phyloP scores from a whole-genome alignment of 2,888 invertebrate genomes.

The Uropetala carovei region DNA sequence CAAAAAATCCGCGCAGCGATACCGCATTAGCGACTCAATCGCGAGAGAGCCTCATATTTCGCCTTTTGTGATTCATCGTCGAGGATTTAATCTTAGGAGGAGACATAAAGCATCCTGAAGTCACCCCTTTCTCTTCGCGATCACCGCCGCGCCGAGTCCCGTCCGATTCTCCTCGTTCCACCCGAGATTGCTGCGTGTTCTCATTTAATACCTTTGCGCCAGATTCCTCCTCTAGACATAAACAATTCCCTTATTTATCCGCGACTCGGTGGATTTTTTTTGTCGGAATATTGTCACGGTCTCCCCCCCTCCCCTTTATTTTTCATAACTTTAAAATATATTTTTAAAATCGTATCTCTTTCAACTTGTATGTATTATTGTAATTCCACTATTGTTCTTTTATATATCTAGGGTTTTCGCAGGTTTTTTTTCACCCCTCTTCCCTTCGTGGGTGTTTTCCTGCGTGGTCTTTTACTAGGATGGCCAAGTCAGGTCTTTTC shows the following conservation, averaged over 20 bases:
- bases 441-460: too few species aligned
- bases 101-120: conserved; percentile 7
- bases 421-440: too few species aligned
- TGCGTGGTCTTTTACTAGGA: too few species aligned
- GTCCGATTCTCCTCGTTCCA: neutral
- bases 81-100: neutral
- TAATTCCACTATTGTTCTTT: too few species aligned
- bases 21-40: neutral
- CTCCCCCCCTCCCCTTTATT: too few species aligned
- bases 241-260: conserved; percentile 7
- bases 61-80: neutral
- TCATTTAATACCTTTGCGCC: neutral
- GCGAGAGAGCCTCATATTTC: neutral
- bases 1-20: neutral
- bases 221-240: neutral
- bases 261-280: neutral
- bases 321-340: too few species aligned
- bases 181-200: neutral
- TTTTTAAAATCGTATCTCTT: too few species aligned
- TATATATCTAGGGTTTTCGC: too few species aligned
- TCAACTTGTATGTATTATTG: too few species aligned
- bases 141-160: neutral
- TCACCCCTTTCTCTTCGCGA: neutral
- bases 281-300: neutral
- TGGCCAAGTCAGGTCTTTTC: too few species aligned